Evolutionary conservation across 2,888 invertebrate genomes (phyloP).

Genomic region (Athalia cordata): DNA sequence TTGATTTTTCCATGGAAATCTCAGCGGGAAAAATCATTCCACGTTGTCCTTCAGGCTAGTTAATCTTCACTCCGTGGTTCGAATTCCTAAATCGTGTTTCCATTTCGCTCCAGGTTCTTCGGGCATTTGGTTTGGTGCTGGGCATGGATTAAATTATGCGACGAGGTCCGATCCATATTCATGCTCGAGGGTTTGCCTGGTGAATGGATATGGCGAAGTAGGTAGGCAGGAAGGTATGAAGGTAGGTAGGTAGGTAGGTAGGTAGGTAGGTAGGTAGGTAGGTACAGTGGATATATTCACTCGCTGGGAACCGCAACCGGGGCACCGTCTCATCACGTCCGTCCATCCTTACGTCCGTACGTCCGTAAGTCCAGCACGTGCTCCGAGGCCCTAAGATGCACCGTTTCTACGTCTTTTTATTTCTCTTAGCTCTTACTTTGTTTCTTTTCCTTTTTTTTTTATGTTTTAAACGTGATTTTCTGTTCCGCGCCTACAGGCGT

Average conservation of each 20-base stretch:
- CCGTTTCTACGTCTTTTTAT: not conserved
- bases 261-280: not conserved
- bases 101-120: no score
- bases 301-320: slow-evolving; percentile 62
- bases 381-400: slow-evolving; percentile 6
- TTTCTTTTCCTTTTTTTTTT: no score
- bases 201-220: not conserved
- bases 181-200: slow-evolving; percentile 52
- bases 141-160: slow-evolving; percentile 65
- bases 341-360: slow-evolving; percentile 49
- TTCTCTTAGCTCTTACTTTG: not conserved
- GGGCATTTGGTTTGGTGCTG: slow-evolving; percentile 20
- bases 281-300: slow-evolving; percentile 58
- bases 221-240: slow-evolving; percentile 2
- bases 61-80: not conserved
- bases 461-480: slow-evolving; percentile 17
- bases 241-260: not conserved
- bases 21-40: no score
- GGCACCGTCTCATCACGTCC: slow-evolving; percentile 62
- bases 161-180: slow-evolving; percentile 66
- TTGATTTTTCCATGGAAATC: no score
- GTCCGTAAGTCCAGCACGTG: slow-evolving; percentile 24
- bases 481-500: not conserved
- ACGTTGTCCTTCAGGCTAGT: no score
- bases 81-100: not conserved